These are phyloP conservation scores for Oenanthe oenanthe DNA, from an alignment of 2,113 vertebrate species.

Conservation along the genomic window DNA sequence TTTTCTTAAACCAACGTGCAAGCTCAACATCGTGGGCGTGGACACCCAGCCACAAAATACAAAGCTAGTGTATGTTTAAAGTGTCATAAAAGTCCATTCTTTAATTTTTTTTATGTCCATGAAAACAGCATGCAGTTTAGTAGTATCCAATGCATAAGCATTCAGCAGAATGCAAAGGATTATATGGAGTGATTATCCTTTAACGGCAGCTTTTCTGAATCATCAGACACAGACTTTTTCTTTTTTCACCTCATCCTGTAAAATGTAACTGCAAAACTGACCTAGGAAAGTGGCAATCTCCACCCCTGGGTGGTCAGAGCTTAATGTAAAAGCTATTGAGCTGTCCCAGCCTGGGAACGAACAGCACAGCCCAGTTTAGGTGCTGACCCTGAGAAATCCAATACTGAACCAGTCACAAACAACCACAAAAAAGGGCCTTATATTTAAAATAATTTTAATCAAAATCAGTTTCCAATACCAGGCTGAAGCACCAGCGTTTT, in stretches of 20 bases:
- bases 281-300: background rate
- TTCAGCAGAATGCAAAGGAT: background rate
- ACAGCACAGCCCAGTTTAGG: background rate
- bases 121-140: background rate
- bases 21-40: background rate
- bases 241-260: background rate
- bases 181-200: constrained; percentile 20
- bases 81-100: background rate
- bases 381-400: background rate
- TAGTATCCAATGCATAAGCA: background rate
- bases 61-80: background rate
- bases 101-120: background rate
- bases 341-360: background rate
- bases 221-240: background rate
- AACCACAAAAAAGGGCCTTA: background rate
- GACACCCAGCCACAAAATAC: background rate
- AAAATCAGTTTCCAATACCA: background rate
- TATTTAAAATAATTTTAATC: background rate
- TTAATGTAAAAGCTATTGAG: background rate
- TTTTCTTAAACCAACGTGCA: background rate
- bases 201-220: constrained; percentile 50
- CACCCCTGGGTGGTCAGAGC: background rate
- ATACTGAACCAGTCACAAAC: background rate
- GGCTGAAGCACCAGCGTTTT: background rate
- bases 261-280: background rate